Evolutionary conservation across 1,140 invertebrate genomes (phyloP), one percentile per base, ranked within the genome.

Genomic region (Drosophila miranda): DNA sequence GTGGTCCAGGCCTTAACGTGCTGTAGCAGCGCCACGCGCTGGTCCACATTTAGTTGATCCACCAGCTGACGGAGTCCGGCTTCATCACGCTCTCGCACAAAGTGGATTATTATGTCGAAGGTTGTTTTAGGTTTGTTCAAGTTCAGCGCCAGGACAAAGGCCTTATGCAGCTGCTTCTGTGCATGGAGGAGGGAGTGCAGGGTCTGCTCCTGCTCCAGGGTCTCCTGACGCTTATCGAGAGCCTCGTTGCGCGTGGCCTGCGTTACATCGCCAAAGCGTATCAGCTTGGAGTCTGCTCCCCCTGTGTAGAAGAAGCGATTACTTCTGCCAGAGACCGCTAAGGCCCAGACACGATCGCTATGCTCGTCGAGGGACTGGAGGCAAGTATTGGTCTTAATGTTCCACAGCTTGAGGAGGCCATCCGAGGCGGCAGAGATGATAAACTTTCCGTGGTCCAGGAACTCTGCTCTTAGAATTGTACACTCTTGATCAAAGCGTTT

Each of bases 401-500:
- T 96, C 97, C 98, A 99, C 3, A 99, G 86, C 92, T 99, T 99
- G 1, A 99, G 80, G 16, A 96, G 91, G 23, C 98, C 98, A 92
- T 99, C 98, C n/a, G 95, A 96, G 45, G 96, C 95, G 79, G 95
- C 93, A 11, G 96, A 96, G n/a, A 98, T 87, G 26, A 99, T 92
- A 92, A 99, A 98, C 90, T 96, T 95, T 8, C 98, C 98, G 79
- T 94, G 93, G 57, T 93, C 93, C 38, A 99, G 75, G 91, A 99
- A 99, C 83, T 95, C 93, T 0, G 95, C 94, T 90, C 94, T 95
- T 30, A 99, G 91, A 13, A 99, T 97, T 19, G 98, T 98, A 80
- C 96, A 96, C 84, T 97, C 95, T 91, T 99, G 98, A 93, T 99
- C 96, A 75, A 99, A 94, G 1, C 98, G 99, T 94, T 97, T 98